Conservation (phyloP, 2,888 invertebrate genomes). For the Leistus spinibarbis region DNA sequence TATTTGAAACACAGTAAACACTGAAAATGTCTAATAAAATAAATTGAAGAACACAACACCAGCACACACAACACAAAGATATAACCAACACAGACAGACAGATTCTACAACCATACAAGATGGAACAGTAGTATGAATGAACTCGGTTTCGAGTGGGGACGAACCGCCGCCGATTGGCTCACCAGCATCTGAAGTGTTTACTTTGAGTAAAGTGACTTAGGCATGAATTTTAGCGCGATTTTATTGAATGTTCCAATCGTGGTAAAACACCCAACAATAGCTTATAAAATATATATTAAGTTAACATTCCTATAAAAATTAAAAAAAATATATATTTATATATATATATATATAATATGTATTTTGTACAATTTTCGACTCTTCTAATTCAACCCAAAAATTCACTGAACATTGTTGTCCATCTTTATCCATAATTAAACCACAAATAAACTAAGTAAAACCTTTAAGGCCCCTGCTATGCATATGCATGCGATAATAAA, state of each 20-base stretch:
- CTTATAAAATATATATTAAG: too few species aligned
- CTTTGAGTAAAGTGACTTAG: not conserved
- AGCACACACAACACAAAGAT: slow-evolving; percentile 37
- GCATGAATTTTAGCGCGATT: not conserved
- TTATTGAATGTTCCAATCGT: too few species aligned
- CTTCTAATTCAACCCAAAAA: too few species aligned
- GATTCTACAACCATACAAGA: slow-evolving; percentile 31
- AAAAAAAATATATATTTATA: too few species aligned
- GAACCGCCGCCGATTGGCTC: slow-evolving; percentile 6
- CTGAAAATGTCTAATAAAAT: slow-evolving; percentile 25
- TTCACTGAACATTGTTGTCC: too few species aligned
- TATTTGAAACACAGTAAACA: slow-evolving; percentile 22
- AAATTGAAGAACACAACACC: slow-evolving; percentile 29
- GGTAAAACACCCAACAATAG: too few species aligned
- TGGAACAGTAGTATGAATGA: slow-evolving; percentile 33
- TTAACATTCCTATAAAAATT: not conserved
- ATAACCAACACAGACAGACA: slow-evolving; percentile 31
- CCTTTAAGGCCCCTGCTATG: too few species aligned
- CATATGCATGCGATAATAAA: too few species aligned
- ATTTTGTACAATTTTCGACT: too few species aligned
- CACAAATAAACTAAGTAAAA: too few species aligned
- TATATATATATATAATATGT: too few species aligned
- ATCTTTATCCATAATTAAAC: too few species aligned
- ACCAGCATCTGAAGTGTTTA: slow-evolving; percentile 9
- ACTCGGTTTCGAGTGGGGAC: slow-evolving; percentile 16